Evolutionary conservation across 1,140 invertebrate species (phyloP).

Genomic region (Solenopsis fugax): DNA sequence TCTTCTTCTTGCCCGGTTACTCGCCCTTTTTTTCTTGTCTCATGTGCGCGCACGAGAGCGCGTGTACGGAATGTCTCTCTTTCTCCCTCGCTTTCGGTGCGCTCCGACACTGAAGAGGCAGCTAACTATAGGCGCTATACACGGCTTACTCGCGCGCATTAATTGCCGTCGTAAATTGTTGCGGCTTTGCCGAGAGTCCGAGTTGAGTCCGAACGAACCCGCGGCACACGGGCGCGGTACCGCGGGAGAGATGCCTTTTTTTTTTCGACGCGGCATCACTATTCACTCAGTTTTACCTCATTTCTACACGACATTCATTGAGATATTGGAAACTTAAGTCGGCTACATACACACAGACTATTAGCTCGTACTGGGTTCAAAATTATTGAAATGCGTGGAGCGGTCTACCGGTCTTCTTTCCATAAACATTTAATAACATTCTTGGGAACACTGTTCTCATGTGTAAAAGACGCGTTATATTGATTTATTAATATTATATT

Average conservation of each 20-base stretch:
- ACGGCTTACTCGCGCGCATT: slow-evolving; percentile 86
- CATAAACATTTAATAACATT: slow-evolving; percentile 12
- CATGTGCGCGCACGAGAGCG: slow-evolving; percentile 45
- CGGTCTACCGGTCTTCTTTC: background rate
- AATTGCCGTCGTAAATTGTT: slow-evolving; percentile 87
- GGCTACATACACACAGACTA: background rate
- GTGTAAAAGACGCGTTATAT: background rate
- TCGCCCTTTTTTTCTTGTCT: slow-evolving; percentile 41
- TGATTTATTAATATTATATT: background rate
- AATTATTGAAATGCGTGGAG: background rate
- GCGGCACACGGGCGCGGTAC: slow-evolving; percentile 56
- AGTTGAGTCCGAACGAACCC: slow-evolving; percentile 73
- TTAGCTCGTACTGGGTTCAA: background rate
- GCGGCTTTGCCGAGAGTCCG: slow-evolving; percentile 82
- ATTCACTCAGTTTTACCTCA: slow-evolving; percentile 37
- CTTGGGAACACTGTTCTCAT: background rate
- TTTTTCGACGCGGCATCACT: slow-evolving; percentile 43
- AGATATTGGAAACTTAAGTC: slow-evolving; percentile 3
- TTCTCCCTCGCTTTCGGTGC: slow-evolving; percentile 59
- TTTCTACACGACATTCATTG: slow-evolving; percentile 1
- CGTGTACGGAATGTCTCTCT: slow-evolving; percentile 60
- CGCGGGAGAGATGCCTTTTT: slow-evolving; percentile 38
- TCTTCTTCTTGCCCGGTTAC: slow-evolving; percentile 22
- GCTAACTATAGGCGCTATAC: slow-evolving; percentile 83
- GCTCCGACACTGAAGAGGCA: slow-evolving; percentile 64